Base-by-base conservation (phyloP, 2,888 invertebrate genomes). In the Seira musarum region DNA sequence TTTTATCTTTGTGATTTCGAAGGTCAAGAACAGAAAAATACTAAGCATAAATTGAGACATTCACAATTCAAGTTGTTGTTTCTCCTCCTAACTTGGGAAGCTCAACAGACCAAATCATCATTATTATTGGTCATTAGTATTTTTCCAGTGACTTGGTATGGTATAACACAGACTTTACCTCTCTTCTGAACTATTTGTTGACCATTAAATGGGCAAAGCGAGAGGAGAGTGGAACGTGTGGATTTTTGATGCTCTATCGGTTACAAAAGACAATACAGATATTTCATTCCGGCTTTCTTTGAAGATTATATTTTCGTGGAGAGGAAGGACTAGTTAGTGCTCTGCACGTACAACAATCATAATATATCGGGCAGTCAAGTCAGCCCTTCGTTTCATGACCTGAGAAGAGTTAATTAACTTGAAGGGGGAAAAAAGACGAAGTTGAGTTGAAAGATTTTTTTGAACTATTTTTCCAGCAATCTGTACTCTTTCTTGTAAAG, bases 111-210 rank as follows among this genome's bases (percentile, higher is more conserved):
- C 82, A 83, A 83, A 85, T 85, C 82, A 83, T 83, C 82, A 74
- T 82, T 81, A 83, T 84, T 83, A 84, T 83, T 83, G 83, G 82
- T 83, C 84, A 82, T 84, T 83, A 83, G 82, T 80, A 82, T 80
- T 77, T 82, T 82, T 81, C 81, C 65, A 22, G 64, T 64, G 72
- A n/a, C n/a, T n/a, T n/a, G n/a, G n/a, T n/a, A n/a, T n/a, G n/a
- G n/a, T n/a, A n/a, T n/a, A n/a, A n/a, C n/a, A n/a, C n/a, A n/a
- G 66, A 68, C 61, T 70, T 57, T 71, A 68, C 73, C 57, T 40
- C 49, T n/a, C 24, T 49, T 25, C 22, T 10, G 17, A 46, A n/a
- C 46, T 19, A 22, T 66, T 65, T 65, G 65, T 65, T 30, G 35
- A 25, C 1, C 63, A 21, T 24, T 64, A 22, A 63, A 25, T n/a